These are phyloP conservation scores for Psix sp. DNA, from an alignment of 1,140 invertebrate genomes.

Conservation along the genomic window DNA sequence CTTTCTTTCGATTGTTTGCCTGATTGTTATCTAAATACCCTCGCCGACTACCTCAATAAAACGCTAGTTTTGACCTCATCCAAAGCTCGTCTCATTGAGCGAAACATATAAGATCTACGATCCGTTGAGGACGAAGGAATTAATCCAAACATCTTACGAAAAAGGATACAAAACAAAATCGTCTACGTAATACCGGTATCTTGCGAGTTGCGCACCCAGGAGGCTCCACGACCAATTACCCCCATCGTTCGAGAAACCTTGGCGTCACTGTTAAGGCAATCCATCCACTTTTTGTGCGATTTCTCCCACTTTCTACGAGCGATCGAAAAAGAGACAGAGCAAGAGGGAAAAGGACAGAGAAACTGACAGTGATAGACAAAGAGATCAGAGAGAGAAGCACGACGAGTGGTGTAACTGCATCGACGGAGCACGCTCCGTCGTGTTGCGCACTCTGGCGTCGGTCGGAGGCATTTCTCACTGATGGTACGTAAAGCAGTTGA, in stretches of 20 bases:
- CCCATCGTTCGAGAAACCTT: not conserved
- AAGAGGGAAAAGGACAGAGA: not conserved
- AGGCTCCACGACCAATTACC: too few species aligned
- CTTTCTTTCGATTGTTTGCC: too few species aligned
- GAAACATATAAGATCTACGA: too few species aligned
- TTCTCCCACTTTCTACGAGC: not conserved
- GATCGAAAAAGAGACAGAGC: not conserved
- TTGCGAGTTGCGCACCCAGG: too few species aligned
- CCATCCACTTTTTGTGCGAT: not conserved
- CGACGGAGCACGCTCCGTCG: conserved; percentile 23
- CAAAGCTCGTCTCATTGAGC: too few species aligned
- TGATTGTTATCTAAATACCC: too few species aligned
- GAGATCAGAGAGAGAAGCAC: not conserved
- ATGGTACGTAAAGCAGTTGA: conserved; percentile 14
- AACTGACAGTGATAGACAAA: not conserved
- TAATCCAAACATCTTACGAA: too few species aligned
- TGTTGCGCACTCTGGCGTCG: conserved; percentile 18
- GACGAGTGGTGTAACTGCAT: not conserved
- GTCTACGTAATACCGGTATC: too few species aligned
- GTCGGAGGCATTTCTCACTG: conserved; percentile 3
- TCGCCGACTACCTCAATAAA: too few species aligned
- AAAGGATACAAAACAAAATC: too few species aligned
- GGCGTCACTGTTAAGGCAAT: not conserved
- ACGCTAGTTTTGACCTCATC: too few species aligned
- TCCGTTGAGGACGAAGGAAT: too few species aligned